phyloP scores from a whole-genome alignment of 2,797 vertebrate species.

The Xenentodon cancila region DNA sequence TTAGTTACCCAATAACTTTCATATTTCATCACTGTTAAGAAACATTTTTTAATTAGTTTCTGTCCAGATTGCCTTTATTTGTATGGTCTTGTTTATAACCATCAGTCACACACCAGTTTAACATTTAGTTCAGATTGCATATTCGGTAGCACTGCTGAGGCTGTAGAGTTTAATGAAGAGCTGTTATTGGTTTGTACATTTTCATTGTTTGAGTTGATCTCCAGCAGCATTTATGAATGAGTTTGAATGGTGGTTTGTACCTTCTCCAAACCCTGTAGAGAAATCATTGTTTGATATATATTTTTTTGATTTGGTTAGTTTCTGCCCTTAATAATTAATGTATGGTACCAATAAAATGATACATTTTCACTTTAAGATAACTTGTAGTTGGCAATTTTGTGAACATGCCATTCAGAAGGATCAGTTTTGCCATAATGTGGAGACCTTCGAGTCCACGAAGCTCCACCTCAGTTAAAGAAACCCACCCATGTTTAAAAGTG shows the following conservation, averaged over 20 bases:
- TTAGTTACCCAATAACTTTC: constrained; percentile 48
- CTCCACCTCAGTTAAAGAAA: too few relatives aligned
- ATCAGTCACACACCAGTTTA: constrained; percentile 54
- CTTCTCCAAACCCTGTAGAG: constrained; percentile 80
- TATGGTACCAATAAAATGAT: constrained; percentile 95
- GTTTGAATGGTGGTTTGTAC: constrained; percentile 81
- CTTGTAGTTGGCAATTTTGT: background rate
- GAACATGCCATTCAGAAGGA: background rate
- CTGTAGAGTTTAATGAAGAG: constrained; percentile 56
- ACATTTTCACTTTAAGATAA: constrained; percentile 87
- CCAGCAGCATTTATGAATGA: constrained; percentile 59
- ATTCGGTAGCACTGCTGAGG: constrained; percentile 64
- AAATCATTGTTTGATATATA: constrained; percentile 83
- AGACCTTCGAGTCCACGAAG: too few relatives aligned
- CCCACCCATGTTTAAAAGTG: too few relatives aligned
- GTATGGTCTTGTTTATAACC: constrained; percentile 38
- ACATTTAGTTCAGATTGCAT: constrained; percentile 59
- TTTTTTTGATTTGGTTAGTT: constrained; percentile 88
- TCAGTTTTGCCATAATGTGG: too few relatives aligned
- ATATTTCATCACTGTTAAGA: constrained; percentile 44
- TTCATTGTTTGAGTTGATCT: constrained; percentile 53
- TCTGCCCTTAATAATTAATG: constrained; percentile 94
- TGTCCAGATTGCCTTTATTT: constrained; percentile 46
- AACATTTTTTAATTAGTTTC: constrained; percentile 19
- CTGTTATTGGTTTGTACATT: constrained; percentile 68